phyloP scores from a whole-genome alignment of 2,113 vertebrate species.

The Hoplias malabaricus region DNA sequence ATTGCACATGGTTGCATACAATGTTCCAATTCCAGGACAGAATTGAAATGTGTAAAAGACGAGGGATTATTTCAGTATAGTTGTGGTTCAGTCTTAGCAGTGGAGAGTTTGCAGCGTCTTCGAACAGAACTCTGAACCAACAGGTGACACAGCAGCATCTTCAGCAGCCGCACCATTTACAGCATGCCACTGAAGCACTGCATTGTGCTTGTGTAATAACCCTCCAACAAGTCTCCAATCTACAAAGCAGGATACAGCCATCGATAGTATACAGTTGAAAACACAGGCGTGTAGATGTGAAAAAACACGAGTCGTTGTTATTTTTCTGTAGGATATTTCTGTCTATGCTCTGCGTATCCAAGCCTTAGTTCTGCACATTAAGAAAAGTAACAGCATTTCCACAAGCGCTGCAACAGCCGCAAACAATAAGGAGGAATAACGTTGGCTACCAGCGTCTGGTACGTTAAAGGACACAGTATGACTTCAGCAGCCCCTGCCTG shows the following conservation, averaged over 20 bases:
- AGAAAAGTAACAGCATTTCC: neutral
- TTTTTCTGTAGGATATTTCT: no score
- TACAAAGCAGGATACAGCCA: neutral
- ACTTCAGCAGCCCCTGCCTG: neutral
- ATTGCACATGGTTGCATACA: neutral
- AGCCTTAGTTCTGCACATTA: no score
- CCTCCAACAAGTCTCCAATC: neutral
- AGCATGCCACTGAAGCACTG: constrained; percentile 13
- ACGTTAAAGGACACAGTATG: neutral
- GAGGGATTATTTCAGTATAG: neutral
- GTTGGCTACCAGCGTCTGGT: neutral
- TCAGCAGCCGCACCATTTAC: constrained; percentile 20
- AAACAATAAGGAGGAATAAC: neutral
- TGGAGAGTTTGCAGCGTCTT: neutral
- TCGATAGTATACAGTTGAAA: neutral
- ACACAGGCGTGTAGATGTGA: neutral
- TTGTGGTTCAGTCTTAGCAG: neutral
- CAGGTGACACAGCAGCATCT: constrained; percentile 40
- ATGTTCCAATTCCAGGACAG: no score
- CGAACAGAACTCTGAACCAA: constrained; percentile 27
- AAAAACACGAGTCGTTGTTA: no score
- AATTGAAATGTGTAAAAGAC: neutral
- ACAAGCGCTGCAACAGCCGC: neutral
- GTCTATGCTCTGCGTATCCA: no score
- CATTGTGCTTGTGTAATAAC: constrained; percentile 12